Evolutionary conservation across 2,888 invertebrate genomes (phyloP).

Genomic region (Brassicogethes aeneus): DNA sequence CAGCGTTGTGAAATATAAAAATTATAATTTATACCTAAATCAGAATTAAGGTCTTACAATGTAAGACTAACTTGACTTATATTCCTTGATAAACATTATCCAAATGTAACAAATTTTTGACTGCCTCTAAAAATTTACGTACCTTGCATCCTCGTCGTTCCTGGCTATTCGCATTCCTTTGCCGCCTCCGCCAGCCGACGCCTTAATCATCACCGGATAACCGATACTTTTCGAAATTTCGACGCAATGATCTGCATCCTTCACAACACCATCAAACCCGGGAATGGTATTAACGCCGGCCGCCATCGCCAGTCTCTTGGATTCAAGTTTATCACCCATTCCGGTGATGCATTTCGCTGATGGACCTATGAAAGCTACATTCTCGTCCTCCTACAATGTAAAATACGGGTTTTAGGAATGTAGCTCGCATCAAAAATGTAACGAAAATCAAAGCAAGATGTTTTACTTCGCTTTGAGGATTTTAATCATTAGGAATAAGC

Average conservation of each 20-base stretch:
- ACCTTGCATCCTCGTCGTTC: conserved; percentile 52
- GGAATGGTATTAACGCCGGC: conserved; percentile 57
- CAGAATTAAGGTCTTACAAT: no score
- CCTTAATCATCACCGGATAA: conserved; percentile 65
- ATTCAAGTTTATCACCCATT: conserved; percentile 62
- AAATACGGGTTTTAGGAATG: background rate
- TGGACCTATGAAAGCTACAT: conserved; percentile 53
- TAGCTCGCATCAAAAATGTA: no score
- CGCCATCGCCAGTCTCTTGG: conserved; percentile 51
- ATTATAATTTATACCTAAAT: no score
- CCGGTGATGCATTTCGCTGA: conserved; percentile 48
- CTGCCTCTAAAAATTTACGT: conserved; percentile 5
- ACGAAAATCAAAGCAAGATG: no score
- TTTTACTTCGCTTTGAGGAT: no score
- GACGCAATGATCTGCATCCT: conserved; percentile 49
- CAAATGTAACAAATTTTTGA: no score
- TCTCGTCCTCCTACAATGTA: conserved; percentile 39
- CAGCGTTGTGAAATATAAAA: no score
- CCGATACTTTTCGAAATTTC: conserved; percentile 49
- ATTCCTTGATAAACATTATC: no score
- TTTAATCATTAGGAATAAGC: no score
- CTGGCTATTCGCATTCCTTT: conserved; percentile 61
- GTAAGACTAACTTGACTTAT: no score
- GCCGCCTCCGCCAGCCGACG: conserved; percentile 61
- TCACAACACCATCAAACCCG: conserved; percentile 42